A percentile compares a stretch with the other conserved stretches of the same genome.
Evolutionary conservation across 2,113 vertebrate species (phyloP).

Genomic region (Mesitornis unicolor): DNA sequence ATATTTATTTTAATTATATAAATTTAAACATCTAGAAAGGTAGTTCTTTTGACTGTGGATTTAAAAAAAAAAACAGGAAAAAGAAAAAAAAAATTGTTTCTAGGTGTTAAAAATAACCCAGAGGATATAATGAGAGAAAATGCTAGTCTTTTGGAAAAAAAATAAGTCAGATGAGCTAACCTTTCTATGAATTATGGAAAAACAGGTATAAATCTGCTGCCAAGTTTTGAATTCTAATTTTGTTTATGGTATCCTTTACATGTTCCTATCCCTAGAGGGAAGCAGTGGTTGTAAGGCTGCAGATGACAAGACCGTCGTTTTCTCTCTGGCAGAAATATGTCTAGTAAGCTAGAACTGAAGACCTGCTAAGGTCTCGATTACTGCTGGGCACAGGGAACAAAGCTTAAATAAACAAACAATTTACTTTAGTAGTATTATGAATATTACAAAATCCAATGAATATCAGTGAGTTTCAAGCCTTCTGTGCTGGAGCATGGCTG

Average conservation of each 20-base stretch:
- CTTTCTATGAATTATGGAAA: not conserved
- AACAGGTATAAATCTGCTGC: not conserved
- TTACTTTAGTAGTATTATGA: not conserved
- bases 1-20: too few relatives aligned
- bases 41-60: not conserved
- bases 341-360: not conserved
- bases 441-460: not conserved
- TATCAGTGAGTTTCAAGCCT: not conserved
- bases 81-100: not conserved
- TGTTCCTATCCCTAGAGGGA: not conserved
- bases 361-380: not conserved
- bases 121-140: accelerated
- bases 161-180: not conserved
- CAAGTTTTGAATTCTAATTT: not conserved
- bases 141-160: not conserved
- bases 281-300: not conserved
- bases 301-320: not conserved
- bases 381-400: not conserved
- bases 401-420: not conserved
- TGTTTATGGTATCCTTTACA: not conserved
- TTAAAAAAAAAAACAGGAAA: not conserved
- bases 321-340: not conserved
- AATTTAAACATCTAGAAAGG: not conserved
- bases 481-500: not conserved
- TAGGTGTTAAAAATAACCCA: not conserved